These are phyloP conservation scores for Monoplex corrugatus DNA, from an alignment of 2,888 invertebrate genomes.

Conservation along the genomic window DNA sequence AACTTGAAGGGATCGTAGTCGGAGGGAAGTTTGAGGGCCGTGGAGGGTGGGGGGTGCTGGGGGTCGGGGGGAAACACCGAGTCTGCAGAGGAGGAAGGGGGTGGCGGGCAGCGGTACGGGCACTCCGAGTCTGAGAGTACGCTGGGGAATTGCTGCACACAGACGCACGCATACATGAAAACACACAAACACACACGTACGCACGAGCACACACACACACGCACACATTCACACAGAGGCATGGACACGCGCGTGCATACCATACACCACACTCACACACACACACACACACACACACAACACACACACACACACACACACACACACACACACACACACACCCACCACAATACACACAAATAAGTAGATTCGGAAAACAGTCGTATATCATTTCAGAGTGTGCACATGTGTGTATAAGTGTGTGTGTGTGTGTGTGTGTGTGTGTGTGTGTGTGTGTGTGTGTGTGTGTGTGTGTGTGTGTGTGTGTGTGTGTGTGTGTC, in stretches of 20 bases:
- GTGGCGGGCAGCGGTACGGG: conserved; percentile 27
- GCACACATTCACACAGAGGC: neutral
- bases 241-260: neutral
- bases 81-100: neutral
- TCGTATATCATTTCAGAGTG: no score
- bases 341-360: conserved; percentile 5
- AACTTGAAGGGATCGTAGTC: conserved; percentile 60
- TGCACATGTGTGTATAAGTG: no score
- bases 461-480: neutral
- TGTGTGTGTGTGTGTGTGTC: no score
- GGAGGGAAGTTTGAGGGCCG: conserved; percentile 17
- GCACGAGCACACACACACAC: neutral
- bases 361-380: no score
- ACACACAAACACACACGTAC: neutral
- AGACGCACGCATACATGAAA: neutral
- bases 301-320: neutral
- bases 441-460: neutral
- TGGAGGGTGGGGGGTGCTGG: neutral
- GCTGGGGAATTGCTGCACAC: conserved; percentile 49
- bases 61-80: conserved; percentile 32
- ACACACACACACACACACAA: neutral
- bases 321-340: conserved; percentile 13
- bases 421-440: neutral
- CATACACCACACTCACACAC: no score
- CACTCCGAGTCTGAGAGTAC: conserved; percentile 50